Conservation (phyloP, 2,888 invertebrate genomes). For the Oxytorus armatus region DNA sequence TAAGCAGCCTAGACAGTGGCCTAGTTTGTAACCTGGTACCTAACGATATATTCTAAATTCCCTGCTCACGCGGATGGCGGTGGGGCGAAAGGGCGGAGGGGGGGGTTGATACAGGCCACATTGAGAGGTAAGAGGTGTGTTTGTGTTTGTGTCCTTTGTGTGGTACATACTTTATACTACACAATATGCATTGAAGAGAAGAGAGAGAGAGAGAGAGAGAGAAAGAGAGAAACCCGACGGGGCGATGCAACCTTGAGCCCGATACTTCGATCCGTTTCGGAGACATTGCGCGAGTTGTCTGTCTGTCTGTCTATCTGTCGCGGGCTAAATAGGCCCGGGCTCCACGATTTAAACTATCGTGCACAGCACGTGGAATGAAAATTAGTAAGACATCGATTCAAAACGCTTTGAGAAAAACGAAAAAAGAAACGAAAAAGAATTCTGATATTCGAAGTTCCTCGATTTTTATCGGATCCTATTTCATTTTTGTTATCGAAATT, state of each 20-base stretch:
- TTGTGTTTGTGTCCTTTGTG: too few species aligned
- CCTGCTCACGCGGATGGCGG: slow-evolving; percentile 32
- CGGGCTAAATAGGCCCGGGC: slow-evolving; percentile 51
- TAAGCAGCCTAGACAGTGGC: slow-evolving; percentile 52
- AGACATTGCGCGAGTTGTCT: slow-evolving; percentile 72
- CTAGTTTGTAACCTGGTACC: slow-evolving; percentile 43
- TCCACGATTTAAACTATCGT: slow-evolving; percentile 9
- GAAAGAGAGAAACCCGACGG: slow-evolving; percentile 56
- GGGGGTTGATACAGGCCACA: background rate
- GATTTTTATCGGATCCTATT: background rate
- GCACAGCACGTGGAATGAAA: slow-evolving; percentile 9
- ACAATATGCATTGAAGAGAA: slow-evolving; percentile 46
- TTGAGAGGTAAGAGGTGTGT: too few species aligned
- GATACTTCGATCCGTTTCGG: slow-evolving; percentile 81
- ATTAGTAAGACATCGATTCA: slow-evolving; percentile 10
- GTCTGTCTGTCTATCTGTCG: slow-evolving; percentile 20
- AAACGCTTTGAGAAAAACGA: background rate
- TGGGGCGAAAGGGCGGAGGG: too few species aligned
- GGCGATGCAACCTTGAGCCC: slow-evolving; percentile 80
- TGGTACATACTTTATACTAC: slow-evolving; percentile 27
- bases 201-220: slow-evolving; percentile 24
- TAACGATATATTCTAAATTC: slow-evolving; percentile 55
- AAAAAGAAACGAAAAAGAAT: background rate
- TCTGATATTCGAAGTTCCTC: background rate
- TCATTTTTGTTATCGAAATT: too few species aligned